Evolutionary conservation across 2,113 vertebrate species (phyloP), one percentile per base, ranked within the genome.

Genomic region (Neotragus pygmaeus): DNA sequence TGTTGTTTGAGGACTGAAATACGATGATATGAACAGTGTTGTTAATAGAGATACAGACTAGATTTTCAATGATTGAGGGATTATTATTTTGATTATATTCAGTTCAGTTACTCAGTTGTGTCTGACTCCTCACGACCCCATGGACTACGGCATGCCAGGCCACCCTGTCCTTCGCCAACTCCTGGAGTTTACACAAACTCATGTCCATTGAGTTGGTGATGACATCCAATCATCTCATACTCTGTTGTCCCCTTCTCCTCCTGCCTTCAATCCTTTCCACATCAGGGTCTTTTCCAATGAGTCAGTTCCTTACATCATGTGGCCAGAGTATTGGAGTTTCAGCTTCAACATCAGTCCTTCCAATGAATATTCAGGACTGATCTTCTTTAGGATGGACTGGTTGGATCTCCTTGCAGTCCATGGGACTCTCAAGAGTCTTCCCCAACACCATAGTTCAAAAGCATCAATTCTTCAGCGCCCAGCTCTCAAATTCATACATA

Each of bases 71-170:
- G 58, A 73, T 9, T 33, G 30, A 15, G 47, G 43, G 7, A 70
- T 7, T 80, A 30, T 77, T 49, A 45, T 88, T 66, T 75, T 90
- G 57, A 64, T 85, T 30, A 49, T 7, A 53, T 53, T 39, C 27
- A 43, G 12, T 57, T 75, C 19, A 39, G 5, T 70, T 1, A 1
- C 4, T 36, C n/a, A 70, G 66, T 39, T 6, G n/a, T 5, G 19
- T 70, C n/a, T 0, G 0, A 70, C n/a, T 70, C n/a, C 21, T 70
- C 36, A n/a, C 1, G 1, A 70, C n/a, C 2, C 19, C n/a, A 36
- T 23, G 19, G 19, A 70, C 19, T 36, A 36, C 17, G 21, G 17
- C n/a, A 70, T 0, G 0, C 17, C n/a, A 70, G 19, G 66, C 66
- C 2, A 0, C 66, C 66, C 19, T 70, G 10, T 39, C 66, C 19